Evolutionary conservation across 2,888 invertebrate genomes (phyloP), one percentile per base, ranked within the genome.

Genomic region (Epicampocera succincta): DNA sequence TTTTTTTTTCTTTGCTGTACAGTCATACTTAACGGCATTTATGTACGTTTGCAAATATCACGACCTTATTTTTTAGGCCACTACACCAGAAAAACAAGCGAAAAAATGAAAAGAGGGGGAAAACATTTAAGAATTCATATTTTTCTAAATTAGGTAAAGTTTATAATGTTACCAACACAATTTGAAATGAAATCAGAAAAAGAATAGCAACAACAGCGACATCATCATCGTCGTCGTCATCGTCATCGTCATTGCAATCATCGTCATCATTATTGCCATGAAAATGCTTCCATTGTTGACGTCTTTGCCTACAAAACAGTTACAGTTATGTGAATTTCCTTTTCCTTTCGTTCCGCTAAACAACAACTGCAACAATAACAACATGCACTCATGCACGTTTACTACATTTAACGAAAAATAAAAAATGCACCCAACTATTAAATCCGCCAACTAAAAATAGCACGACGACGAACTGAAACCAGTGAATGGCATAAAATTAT

Each of bases 241-340:
- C 25, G 21, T 3, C 48, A 17, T 15, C 15, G 25, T 58, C 60
- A 44, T 68, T 3, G n/a, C n/a, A n/a, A n/a, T n/a, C 25, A 40
- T 3, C 48, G 25, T 15, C 15, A 38, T 58, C 60, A 44, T 68
- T 3, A 68, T 56, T 19, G 42, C 56, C 58, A 58, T 74, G 58
- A 65, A 66, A 63, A 54, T 72, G 52, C 29, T 73, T 52, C 66
- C 73, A 66, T 66, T 73, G 78, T 79, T 71, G 65, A 75, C 73
- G 60, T 81, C 68, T 77, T 68, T 44, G 65, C 60, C 78, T 78
- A 82, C 66, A 71, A 75, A 78, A 78, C 60, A 69, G 58, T 75
- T 71, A 78, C 78, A 61, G 58, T 78, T 71, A 74, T 71, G 19
- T 75, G 71, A 66, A 66, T 82, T 75, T 82, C 71, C 82, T 82